Conservation (phyloP, 2,888 invertebrate species). For the Crossocerus cetratus region DNA sequence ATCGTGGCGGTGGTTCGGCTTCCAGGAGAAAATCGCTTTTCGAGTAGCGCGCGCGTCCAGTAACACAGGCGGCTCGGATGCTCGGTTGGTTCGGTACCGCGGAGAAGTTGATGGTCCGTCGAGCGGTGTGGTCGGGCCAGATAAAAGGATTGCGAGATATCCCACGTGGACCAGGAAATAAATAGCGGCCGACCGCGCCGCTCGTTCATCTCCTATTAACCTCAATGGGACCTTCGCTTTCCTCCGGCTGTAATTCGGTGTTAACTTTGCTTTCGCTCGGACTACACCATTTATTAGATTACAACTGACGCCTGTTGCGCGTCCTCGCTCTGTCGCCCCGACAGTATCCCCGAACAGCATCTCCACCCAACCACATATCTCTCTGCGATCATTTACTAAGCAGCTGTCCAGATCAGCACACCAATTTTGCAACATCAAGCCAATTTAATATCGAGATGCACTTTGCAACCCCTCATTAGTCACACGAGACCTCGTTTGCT, state of each 20-base stretch:
- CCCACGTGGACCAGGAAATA: slow-evolving; percentile 16
- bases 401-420: too few species aligned
- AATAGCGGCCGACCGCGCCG: slow-evolving; percentile 6
- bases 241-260: background rate
- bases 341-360: too few species aligned
- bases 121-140: slow-evolving; percentile 23
- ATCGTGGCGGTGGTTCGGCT: background rate
- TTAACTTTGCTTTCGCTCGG: slow-evolving; percentile 1
- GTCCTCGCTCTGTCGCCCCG: too few species aligned
- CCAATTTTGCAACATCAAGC: too few species aligned
- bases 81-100: too few species aligned
- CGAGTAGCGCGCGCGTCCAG: slow-evolving; percentile 1
- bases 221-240: background rate
- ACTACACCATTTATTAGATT: background rate
- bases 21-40: slow-evolving; percentile 15
- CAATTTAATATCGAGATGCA: too few species aligned
- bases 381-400: too few species aligned
- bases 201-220: background rate
- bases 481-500: too few species aligned
- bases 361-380: too few species aligned
- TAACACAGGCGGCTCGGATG: slow-evolving; percentile 9
- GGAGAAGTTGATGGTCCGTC: slow-evolving; percentile 1
- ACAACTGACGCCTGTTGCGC: background rate
- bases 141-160: slow-evolving; percentile 38
- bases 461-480: too few species aligned